Evolutionary conservation across 2,888 invertebrate species (phyloP).

Genomic region (Papilio demoleus): DNA sequence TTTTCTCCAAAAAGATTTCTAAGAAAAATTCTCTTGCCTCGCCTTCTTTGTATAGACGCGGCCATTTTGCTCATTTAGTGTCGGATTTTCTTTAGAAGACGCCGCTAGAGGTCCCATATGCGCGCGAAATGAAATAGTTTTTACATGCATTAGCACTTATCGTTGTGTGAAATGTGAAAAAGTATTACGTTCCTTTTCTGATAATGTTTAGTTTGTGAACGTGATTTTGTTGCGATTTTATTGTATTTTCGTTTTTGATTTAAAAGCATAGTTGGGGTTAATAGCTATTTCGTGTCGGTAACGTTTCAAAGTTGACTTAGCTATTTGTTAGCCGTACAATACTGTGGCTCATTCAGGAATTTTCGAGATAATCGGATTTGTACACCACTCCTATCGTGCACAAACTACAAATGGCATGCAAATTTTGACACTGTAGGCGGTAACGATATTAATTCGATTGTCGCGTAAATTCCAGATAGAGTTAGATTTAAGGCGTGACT

Average conservation of each 20-base stretch:
- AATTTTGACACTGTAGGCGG: too few relatives aligned
- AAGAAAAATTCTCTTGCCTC: conserved; percentile 32
- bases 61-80: conserved; percentile 39
- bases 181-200: background rate
- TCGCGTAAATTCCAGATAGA: too few relatives aligned
- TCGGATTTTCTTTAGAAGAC: conserved; percentile 37
- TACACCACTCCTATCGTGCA: too few relatives aligned
- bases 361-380: too few relatives aligned
- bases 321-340: conserved; percentile 32
- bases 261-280: conserved; percentile 20
- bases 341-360: too few relatives aligned
- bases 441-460: too few relatives aligned
- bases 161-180: conserved; percentile 20
- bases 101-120: conserved; percentile 22
- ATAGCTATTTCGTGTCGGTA: conserved; percentile 27
- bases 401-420: too few relatives aligned
- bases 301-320: conserved; percentile 16
- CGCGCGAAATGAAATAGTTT: conserved; percentile 33
- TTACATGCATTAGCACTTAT: conserved; percentile 30
- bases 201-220: conserved; percentile 1
- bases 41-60: conserved; percentile 33
- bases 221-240: conserved; percentile 17
- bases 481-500: conserved; percentile 26
- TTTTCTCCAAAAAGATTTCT: conserved; percentile 32
- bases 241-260: conserved; percentile 22